Base-by-base conservation (phyloP, 2,113 vertebrate species). In the Proteles cristata region DNA sequence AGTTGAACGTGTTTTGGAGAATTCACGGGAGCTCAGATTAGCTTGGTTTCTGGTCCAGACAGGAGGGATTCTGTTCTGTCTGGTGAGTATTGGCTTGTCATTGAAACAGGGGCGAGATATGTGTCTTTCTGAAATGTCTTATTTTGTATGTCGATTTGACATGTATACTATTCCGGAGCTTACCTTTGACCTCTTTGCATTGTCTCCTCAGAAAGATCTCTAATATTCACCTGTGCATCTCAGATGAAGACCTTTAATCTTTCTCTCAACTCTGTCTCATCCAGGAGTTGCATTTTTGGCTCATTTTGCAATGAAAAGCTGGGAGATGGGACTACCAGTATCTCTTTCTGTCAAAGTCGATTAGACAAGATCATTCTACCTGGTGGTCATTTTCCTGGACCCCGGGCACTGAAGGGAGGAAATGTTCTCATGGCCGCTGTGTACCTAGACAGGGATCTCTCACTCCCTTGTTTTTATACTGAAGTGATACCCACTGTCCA, bases 51-150 rank as follows among this genome's bases (percentile, higher is more conserved):
- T 84, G 84, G 35, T n/a, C 43, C 58, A 31, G 26, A 73, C 1
- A 14, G 3, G 31, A 2, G 39, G 16, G 26, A 11, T 55, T 77
- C 58, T 25, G 0, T 68, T 61, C 39, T 73, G 21, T 19, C 69
- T 43, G 4, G 9, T 2, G 28, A 35, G 2, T 5, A 0, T 19
- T 71, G 31, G 1, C 16, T 68, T 19, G 43, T 14, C 17, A 0
- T 25, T 63, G 25, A 71, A 74, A 25, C n/a, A 61, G 2, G 25
- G 5, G 15, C 16, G 74, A 12, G 23, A 43, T 21, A 12, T 58
- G 11, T 15, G 0, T 26, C 19, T 83, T 66, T 48, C 26, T 48
- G 33, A 79, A 94, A 82, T 19, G 23, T 69, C 63, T 83, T 23
- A 12, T 21, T 25, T 86, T n/a, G 8, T 65, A 35, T 43, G 16